These are phyloP conservation scores for Rhinichthys osculus DNA, from an alignment of 2,797 vertebrate species.

Conservation along the genomic window DNA sequence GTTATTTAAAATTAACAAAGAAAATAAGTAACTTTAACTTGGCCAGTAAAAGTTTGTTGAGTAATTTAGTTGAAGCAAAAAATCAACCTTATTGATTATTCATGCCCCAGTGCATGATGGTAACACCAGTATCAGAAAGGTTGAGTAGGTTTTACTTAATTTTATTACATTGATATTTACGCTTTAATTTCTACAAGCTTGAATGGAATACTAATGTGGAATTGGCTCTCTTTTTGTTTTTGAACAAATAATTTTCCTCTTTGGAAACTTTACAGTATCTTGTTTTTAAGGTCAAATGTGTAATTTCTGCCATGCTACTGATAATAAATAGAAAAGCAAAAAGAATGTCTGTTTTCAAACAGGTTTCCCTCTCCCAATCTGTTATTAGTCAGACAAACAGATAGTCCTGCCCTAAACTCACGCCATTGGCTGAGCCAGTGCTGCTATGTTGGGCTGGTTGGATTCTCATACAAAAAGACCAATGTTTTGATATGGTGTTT, in stretches of 20 bases:
- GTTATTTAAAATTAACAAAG: too few relatives aligned
- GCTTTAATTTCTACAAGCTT: too few relatives aligned
- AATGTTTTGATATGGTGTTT: not conserved
- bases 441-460: not conserved
- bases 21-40: too few relatives aligned
- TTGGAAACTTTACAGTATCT: not conserved
- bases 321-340: not conserved
- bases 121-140: too few relatives aligned
- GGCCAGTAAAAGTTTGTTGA: too few relatives aligned
- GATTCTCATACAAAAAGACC: not conserved
- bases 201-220: too few relatives aligned
- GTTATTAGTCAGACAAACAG: not conserved
- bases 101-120: too few relatives aligned
- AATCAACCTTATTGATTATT: too few relatives aligned
- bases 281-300: not conserved
- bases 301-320: not conserved
- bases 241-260: not conserved
- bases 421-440: not conserved
- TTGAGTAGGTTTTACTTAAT: too few relatives aligned
- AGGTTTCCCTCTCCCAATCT: not conserved
- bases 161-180: too few relatives aligned
- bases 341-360: not conserved
- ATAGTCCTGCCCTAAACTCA: not conserved
- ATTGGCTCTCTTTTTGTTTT: too few relatives aligned
- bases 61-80: too few relatives aligned